Percentiles rank a stretch among this genome's conserved stretches.
phyloP scores from a whole-genome alignment of 2,888 invertebrate species.

The Steromphala cineraria region DNA sequence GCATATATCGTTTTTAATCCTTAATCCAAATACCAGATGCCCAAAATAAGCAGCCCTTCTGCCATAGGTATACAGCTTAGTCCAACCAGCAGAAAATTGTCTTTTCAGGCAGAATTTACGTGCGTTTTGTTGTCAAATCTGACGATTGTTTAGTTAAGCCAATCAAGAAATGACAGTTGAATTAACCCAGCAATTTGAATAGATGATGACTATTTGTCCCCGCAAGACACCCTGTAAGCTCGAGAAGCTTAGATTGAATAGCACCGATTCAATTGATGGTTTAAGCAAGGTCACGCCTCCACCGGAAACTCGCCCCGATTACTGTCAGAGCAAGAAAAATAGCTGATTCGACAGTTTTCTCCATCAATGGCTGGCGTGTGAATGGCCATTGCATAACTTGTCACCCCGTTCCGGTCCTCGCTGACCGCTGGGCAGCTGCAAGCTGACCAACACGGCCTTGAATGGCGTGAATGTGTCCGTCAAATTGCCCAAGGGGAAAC shows the following conservation, averaged over 20 bases:
- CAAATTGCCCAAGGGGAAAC: neutral
- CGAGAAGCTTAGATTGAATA: neutral
- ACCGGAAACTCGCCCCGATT: conserved; percentile 15
- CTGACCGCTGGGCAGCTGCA: neutral
- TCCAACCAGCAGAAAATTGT: neutral
- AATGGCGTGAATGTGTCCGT: neutral
- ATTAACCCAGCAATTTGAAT: neutral
- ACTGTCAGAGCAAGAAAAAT: conserved; percentile 10
- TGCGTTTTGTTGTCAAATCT: neutral
- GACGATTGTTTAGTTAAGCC: neutral
- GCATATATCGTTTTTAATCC: neutral
- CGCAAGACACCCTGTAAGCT: neutral
- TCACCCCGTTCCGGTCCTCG: conserved; percentile 7
- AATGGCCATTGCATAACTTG: conserved; percentile 14
- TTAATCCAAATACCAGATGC: neutral
- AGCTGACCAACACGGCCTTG: neutral
- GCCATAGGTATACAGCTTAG: neutral
- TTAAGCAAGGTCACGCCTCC: neutral
- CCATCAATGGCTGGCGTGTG: neutral
- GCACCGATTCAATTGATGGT: neutral
- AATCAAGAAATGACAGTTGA: neutral
- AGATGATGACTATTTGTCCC: neutral
- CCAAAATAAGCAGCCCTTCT: neutral
- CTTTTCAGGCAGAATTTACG: conserved; percentile 5
- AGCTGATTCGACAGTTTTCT: conserved; percentile 1